Conservation (phyloP, 2,113 vertebrate species). For the Phalacrocorax pelagicus region DNA sequence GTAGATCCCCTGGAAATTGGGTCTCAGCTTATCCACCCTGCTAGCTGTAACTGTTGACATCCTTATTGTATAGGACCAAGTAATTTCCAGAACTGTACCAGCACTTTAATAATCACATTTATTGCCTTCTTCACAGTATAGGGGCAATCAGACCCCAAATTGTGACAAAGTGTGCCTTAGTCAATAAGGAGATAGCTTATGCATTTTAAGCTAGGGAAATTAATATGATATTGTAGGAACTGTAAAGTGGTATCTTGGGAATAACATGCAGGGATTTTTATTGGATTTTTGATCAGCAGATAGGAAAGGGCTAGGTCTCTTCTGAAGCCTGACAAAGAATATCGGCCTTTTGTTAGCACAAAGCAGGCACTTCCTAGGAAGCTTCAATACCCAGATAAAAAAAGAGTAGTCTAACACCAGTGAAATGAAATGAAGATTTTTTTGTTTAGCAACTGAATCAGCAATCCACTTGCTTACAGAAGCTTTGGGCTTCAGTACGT, state of each 20-base stretch:
- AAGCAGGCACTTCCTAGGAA: conserved; percentile 1
- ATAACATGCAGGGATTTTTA: conserved; percentile 16
- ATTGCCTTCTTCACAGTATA: background rate
- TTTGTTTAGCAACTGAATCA: conserved; percentile 40
- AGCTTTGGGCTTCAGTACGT: conserved; percentile 36
- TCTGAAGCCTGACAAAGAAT: conserved; percentile 19
- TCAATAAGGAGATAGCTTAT: background rate
- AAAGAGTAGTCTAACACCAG: background rate
- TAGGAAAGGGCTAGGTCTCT: background rate
- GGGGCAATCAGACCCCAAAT: background rate
- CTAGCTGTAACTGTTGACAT: background rate
- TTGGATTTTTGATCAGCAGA: conserved; percentile 23
- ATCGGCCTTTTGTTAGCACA: background rate
- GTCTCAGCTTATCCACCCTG: background rate
- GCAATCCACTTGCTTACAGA: conserved; percentile 4
- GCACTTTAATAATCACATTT: background rate
- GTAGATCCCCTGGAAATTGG: background rate
- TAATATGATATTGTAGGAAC: background rate
- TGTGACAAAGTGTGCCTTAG: background rate
- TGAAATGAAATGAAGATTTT: conserved; percentile 34
- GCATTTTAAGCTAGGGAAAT: conserved; percentile 5
- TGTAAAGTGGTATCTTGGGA: background rate
- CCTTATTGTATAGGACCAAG: background rate
- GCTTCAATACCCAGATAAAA: background rate
- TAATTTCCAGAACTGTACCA: background rate